Evolutionary conservation across 1,140 invertebrate genomes (phyloP), one percentile per base, ranked within the genome.

Genomic region (Drosophila littoralis): DNA sequence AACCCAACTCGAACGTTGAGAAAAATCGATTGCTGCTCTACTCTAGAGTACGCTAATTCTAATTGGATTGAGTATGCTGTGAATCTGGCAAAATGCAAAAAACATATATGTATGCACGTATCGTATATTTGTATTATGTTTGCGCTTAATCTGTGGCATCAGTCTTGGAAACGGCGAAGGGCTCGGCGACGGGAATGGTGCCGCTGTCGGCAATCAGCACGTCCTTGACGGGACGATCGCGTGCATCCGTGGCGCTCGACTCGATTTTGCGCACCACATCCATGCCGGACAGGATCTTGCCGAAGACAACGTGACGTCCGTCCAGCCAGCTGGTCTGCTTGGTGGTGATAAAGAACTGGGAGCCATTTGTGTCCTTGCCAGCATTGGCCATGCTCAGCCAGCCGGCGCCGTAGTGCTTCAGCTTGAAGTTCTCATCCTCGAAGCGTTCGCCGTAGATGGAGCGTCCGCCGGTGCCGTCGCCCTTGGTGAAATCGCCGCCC

Each of bases 361-460:
- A 99, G 28, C 98, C 98, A 93, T 99, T 99, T 38, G 98, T 99
- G 92, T 99, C 97, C 93, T 97, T 97, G 60, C 97, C 97, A 92
- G 97, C 97, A 93, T 99, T 99, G 57, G 98, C 98, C 98, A 99
- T 99, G 0, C 97, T 98, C 55, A 99, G 92, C 97, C 97, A 99
- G 60, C 98, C 98, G 91, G 98, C 95, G 57, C 98, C 98, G 92
- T 98, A 98, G 91, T 99, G 99, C 90, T 97, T 98, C 82, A 99
- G 94, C 93, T 99, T 98, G 94, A 99, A 99, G 93, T 99, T 99
- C 92, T 99, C 98, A 94, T 99, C 98, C 46, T 94, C 95, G 92
- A 99, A 99, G 61, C 96, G 95, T 50, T 97, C 97, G 64, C 98
- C 98, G 91, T 97, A 99, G 85, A 99, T 99, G 81, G 97, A 98